Base-by-base conservation (phyloP, 2,113 vertebrate genomes). In the Dipodomys ordii region DNA sequence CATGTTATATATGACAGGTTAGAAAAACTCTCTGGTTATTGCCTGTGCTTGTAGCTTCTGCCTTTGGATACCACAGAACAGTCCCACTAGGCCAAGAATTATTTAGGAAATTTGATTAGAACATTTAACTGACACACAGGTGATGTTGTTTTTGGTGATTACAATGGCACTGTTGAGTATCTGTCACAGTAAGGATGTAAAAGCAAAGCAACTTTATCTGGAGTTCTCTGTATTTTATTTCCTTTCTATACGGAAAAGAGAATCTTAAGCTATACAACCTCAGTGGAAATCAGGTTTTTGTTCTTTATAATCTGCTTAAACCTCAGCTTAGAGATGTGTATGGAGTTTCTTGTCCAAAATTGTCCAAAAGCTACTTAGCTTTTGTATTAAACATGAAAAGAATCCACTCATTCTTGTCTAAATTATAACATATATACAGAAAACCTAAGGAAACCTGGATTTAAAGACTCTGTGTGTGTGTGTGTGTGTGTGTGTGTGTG, bases 231-330 rank as follows among this genome's bases (percentile, higher is more conserved):
- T 46, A 73, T 79, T 90, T n/a, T 72, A 84, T 88, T 96, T 93
- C 82, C 83, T 93, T 94, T 97, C 94, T 94, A 72, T 64, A 35
- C 68, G 72, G 22, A 28, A 16, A 95, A 94, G 44, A 92, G 87
- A 94, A 96, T 13, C 68, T 91, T 91, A 93, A 89, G 65, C 57
- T 90, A 78, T 12, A 76, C 87, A 97, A n/a, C 32, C 74, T 95
- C 89, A 57, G 44, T 97, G 90, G 92, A 96, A 97, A 97, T 96
- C 1, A 64, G 83, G 81, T 95, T 97, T 96, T 71, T 88, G 12
- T 97, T 98, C 94, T 93, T 98, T 97, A 97, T 73, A 96, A 95
- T 89, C 67, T 95, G 81, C 95, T 96, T 93, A 93, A 89, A 95
- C 90, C 67, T 96, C 93, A 94, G 93, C 94, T 57, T 67, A 85